Evolutionary conservation across 2,113 vertebrate genomes (phyloP).

Genomic region (Salminus brasiliensis): DNA sequence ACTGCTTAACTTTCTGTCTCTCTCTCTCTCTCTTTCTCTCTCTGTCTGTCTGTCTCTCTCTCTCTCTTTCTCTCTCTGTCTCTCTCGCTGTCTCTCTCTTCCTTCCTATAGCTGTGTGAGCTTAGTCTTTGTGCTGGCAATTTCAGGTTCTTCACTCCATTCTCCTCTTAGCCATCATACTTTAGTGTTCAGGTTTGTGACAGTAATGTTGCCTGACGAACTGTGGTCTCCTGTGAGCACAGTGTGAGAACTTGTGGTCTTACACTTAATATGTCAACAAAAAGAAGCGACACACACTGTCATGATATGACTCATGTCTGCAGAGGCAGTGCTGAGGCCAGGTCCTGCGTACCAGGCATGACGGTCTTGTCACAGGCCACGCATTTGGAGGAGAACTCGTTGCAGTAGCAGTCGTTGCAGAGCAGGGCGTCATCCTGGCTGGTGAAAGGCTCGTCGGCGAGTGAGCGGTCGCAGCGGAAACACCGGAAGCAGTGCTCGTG

Average conservation of each 20-base stretch:
- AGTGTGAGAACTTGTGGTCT: background rate
- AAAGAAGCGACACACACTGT: background rate
- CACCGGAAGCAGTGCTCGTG: conserved; percentile 97
- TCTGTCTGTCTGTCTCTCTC: conserved; percentile 3
- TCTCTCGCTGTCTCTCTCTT: too few species aligned
- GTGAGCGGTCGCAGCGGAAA: conserved; percentile 92
- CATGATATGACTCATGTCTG: conserved; percentile 6
- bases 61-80: conserved; percentile 2
- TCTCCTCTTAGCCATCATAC: background rate
- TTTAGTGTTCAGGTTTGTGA: background rate
- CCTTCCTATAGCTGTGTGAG: background rate
- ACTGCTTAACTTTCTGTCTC: background rate
- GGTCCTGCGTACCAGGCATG: conserved; percentile 87
- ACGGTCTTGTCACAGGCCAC: conserved; percentile 93
- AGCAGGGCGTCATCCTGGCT: conserved; percentile 92
- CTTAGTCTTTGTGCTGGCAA: conserved; percentile 17
- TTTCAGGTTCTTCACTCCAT: background rate
- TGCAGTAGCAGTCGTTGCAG: conserved; percentile 97
- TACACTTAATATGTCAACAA: background rate
- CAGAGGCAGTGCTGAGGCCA: background rate
- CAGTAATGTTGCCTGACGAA: conserved; percentile 35
- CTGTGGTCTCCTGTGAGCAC: background rate
- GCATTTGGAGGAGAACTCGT: conserved; percentile 95
- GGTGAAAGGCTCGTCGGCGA: conserved; percentile 95
- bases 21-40: conserved; percentile 10